A percentile compares a stretch with the other conserved stretches of the same genome.
Evolutionary conservation across 2,888 invertebrate species (phyloP).

Genomic region (Lamproptera curius): DNA sequence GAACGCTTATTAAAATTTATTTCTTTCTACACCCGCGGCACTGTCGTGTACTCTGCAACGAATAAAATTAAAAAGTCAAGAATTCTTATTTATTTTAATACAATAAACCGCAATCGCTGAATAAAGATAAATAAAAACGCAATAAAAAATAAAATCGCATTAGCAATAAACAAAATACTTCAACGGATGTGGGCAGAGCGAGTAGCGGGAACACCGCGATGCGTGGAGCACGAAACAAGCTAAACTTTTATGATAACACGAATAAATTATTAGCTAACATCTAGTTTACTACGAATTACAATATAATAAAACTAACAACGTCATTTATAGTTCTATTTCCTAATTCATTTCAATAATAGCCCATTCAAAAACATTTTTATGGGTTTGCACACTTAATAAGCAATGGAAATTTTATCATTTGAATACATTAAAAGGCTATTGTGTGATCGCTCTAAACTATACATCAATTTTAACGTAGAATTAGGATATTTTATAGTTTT

Average conservation of each 20-base stretch:
- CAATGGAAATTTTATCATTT: too few relatives aligned
- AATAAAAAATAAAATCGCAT: constrained; percentile 79
- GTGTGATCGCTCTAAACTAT: too few relatives aligned
- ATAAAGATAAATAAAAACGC: constrained; percentile 78
- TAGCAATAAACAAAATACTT: constrained; percentile 79
- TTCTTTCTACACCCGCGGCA: constrained; percentile 73
- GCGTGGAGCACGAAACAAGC: constrained; percentile 49
- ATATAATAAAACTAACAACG: too few relatives aligned
- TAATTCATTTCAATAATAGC: too few relatives aligned
- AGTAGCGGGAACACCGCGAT: constrained; percentile 53
- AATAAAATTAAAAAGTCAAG: constrained; percentile 78
- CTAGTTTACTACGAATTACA: background rate
- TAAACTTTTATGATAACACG: constrained; percentile 16
- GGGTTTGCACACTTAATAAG: too few relatives aligned
- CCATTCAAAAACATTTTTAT: too few relatives aligned
- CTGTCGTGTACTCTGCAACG: constrained; percentile 73
- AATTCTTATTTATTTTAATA: constrained; percentile 79
- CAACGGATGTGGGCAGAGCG: constrained; percentile 76
- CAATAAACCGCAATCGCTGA: constrained; percentile 79
- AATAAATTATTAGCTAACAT: constrained; percentile 5
- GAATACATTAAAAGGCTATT: too few relatives aligned
- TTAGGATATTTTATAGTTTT: too few relatives aligned
- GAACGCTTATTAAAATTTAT: constrained; percentile 79
- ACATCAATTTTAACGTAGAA: too few relatives aligned
- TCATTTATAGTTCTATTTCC: too few relatives aligned